phyloP scores from a whole-genome alignment of 2,797 vertebrate genomes.

The Chloroceryle inda region DNA sequence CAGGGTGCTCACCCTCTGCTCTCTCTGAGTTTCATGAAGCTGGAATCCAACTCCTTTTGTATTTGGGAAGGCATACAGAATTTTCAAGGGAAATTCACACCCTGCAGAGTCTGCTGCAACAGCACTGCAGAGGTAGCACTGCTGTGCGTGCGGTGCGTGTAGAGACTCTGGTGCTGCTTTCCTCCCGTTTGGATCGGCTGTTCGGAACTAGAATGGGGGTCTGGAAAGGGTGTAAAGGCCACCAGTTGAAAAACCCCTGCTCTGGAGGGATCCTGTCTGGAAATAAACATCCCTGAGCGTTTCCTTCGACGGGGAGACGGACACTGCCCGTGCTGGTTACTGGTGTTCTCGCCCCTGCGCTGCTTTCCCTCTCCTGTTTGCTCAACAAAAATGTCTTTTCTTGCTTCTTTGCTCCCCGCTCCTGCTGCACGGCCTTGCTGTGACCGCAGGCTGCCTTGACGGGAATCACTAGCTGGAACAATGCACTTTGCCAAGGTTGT shows the following conservation, averaged over 20 bases:
- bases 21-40: neutral
- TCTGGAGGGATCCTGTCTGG: neutral
- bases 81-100: neutral
- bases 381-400: neutral
- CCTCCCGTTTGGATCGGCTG: neutral
- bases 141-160: fast-evolving
- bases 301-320: neutral
- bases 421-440: constrained; percentile 34
- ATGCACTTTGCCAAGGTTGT: constrained; percentile 52
- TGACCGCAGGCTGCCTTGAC: constrained; percentile 55
- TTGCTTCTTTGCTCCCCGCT: neutral
- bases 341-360: neutral
- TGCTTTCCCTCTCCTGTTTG: neutral
- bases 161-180: neutral
- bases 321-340: neutral
- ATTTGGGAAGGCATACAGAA: neutral
- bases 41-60: neutral
- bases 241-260: neutral
- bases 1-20: neutral
- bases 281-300: neutral
- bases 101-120: fast-evolving
- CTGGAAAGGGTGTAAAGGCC: neutral
- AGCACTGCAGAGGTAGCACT: too few relatives aligned
- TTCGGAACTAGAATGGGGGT: neutral
- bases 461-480: constrained; percentile 25